phyloP scores from a whole-genome alignment of 2,797 vertebrate genomes.

The Lagocephalus sceleratus region DNA sequence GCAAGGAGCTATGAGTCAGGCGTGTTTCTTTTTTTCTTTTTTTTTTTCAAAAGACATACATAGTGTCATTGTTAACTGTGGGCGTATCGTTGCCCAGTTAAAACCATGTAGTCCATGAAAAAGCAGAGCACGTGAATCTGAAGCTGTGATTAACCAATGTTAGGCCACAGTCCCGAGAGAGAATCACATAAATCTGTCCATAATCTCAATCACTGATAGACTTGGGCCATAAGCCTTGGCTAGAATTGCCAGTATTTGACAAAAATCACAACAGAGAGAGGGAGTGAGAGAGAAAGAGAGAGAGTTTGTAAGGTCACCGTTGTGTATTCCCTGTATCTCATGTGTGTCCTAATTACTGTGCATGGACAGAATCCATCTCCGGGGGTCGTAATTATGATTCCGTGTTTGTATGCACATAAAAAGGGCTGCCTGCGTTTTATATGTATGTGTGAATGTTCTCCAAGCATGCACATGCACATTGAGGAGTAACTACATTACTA shows the following conservation, averaged over 20 bases:
- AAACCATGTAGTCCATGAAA: slow-evolving; percentile 40
- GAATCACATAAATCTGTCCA: slow-evolving; percentile 76
- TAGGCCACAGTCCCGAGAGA: slow-evolving; percentile 63
- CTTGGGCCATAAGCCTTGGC: slow-evolving; percentile 65
- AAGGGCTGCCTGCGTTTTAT: slow-evolving; percentile 43
- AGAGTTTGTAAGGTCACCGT: slow-evolving; percentile 32
- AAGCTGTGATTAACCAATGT: slow-evolving; percentile 71
- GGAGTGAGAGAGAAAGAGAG: slow-evolving; percentile 1
- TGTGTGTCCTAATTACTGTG: slow-evolving; percentile 54
- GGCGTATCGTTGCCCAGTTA: slow-evolving; percentile 38
- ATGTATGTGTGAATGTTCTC: slow-evolving; percentile 34
- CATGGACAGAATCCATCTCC: slow-evolving; percentile 47
- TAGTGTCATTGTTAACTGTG: slow-evolving; percentile 37
- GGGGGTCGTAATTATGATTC: slow-evolving; percentile 45
- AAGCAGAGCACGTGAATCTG: slow-evolving; percentile 54
- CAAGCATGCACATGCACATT: slow-evolving; percentile 33
- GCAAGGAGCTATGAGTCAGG: slow-evolving; percentile 29
- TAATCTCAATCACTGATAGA: slow-evolving; percentile 78
- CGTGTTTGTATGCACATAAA: slow-evolving; percentile 37
- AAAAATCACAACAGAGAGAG: slow-evolving; percentile 60
- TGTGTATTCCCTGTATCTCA: slow-evolving; percentile 33
- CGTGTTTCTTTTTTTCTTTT: too few species aligned
- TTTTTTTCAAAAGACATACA: slow-evolving; percentile 22
- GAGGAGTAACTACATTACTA: slow-evolving; percentile 64
- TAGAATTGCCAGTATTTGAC: slow-evolving; percentile 75